Evolutionary conservation across 1,140 invertebrate species (phyloP), one percentile per base, ranked within the genome.

Genomic region (Leptestheria dahalacensis): DNA sequence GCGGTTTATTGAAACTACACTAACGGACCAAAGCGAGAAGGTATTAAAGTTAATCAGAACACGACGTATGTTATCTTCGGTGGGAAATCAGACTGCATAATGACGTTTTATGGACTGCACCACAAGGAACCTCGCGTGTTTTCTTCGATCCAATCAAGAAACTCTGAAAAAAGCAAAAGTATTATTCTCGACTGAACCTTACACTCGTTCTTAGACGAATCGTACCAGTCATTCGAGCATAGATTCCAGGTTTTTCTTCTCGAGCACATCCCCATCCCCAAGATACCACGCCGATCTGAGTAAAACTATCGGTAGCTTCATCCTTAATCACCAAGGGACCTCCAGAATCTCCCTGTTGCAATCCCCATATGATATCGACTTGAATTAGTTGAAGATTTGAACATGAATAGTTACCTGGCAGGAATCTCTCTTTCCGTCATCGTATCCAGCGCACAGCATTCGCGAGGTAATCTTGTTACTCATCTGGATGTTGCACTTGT

Each of bases 181-280:
- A 56, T 10, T 12, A 25, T 33, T 15, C 15, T 15, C 2, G 24
- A 56, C 1, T 18, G 18, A 46, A 33, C 15, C 3, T 20, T 3
- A 1, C 23, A n/a, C 15, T 15, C 10, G 26, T 28, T 0, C 1
- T 3, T 1, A 56, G 6, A 41, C 15, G 6, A 41, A 15, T 9
- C 12, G 15, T 56, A 41, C 53, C 84, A 1, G 88, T 88, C 62
- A 96, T 92, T 64, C 90, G 78, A 0, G 92, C 96, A 72, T 97
- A 97, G 21, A 97, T 91, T 3, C 93, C 92, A 0, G 93, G 93
- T 69, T 90, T 86, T 71, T 90, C 90, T 1, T 88, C 84, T 68
- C 87, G 86, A 2, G 88, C 91, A 67, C 91, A 95, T 0, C 88
- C 88, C 47, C 88, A 90, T 20, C 91, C 91, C 90, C 91, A 95